A percentile compares a stretch with the other conserved stretches of the same genome.
phyloP scores from a whole-genome alignment of 2,888 invertebrate species.

The Anthophora plumipes region DNA sequence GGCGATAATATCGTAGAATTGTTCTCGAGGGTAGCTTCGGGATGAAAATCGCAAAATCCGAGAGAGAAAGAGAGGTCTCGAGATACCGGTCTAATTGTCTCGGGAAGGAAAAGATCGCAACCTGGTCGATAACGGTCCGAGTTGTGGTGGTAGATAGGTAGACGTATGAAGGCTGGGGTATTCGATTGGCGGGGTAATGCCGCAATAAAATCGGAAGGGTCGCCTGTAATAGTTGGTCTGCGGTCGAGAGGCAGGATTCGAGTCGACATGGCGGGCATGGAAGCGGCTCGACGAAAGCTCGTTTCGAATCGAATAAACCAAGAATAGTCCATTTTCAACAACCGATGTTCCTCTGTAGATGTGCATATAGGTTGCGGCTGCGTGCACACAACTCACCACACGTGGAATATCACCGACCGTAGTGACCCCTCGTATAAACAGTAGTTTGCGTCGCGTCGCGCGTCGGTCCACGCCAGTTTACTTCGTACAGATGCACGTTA shows the following conservation, averaged over 20 bases:
- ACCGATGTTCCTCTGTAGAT: neutral
- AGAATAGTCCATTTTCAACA: constrained; percentile 42
- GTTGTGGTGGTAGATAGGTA: constrained; percentile 4
- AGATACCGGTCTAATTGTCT: neutral
- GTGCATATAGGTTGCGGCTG: neutral
- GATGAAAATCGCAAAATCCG: too few species aligned
- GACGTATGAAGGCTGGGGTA: constrained; percentile 44
- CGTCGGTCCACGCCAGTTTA: neutral
- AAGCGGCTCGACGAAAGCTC: constrained; percentile 9
- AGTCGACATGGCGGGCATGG: neutral
- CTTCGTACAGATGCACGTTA: constrained; percentile 13
- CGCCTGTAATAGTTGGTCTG: constrained; percentile 40
- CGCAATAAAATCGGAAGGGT: constrained; percentile 53
- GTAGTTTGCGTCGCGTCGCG: constrained; percentile 31
- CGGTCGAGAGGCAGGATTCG: constrained; percentile 33
- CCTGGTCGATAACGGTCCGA: neutral
- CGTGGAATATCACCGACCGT: constrained; percentile 26
- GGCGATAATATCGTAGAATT: constrained; percentile 36
- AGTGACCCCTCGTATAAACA: constrained; percentile 41
- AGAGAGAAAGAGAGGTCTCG: neutral
- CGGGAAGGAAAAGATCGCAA: neutral
- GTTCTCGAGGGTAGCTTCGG: too few species aligned
- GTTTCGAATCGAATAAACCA: constrained; percentile 57
- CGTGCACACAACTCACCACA: neutral
- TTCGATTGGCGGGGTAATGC: constrained; percentile 48